phyloP scores from a whole-genome alignment of 2,888 invertebrate species.

The Hyposoter didymator region DNA sequence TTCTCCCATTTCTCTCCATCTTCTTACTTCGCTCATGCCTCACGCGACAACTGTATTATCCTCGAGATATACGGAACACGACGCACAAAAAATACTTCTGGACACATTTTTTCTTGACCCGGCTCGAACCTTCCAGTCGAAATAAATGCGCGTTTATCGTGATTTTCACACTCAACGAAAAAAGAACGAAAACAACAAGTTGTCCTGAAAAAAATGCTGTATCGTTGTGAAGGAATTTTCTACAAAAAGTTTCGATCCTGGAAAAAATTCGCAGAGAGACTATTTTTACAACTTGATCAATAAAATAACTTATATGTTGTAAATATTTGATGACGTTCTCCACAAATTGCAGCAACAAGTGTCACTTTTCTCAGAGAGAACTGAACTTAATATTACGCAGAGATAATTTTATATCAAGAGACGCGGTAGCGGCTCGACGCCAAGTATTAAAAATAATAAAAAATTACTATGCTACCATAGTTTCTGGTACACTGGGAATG shows the following conservation, averaged over 20 bases:
- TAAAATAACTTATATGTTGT: too few relatives aligned
- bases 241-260: not conserved
- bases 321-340: too few relatives aligned
- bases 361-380: too few relatives aligned
- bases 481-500: too few relatives aligned
- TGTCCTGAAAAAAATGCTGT: not conserved
- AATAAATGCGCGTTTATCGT: slow-evolving; percentile 19
- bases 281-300: too few relatives aligned
- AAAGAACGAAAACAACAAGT: not conserved
- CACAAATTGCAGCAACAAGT: too few relatives aligned
- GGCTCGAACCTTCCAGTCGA: not conserved
- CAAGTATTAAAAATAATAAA: too few relatives aligned
- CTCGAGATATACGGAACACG: not conserved
- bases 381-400: too few relatives aligned
- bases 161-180: slow-evolving; percentile 26
- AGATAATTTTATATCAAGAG: too few relatives aligned
- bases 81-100: slow-evolving; percentile 8
- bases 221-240: not conserved
- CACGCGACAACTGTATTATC: slow-evolving; percentile 29
- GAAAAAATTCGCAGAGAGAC: not conserved
- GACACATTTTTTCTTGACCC: slow-evolving; percentile 18
- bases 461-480: too few relatives aligned
- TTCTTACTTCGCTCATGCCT: slow-evolving; percentile 9
- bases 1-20: not conserved
- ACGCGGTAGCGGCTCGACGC: too few relatives aligned